phyloP scores from a whole-genome alignment of 1,140 invertebrate species.

The Chelonus insularis region DNA sequence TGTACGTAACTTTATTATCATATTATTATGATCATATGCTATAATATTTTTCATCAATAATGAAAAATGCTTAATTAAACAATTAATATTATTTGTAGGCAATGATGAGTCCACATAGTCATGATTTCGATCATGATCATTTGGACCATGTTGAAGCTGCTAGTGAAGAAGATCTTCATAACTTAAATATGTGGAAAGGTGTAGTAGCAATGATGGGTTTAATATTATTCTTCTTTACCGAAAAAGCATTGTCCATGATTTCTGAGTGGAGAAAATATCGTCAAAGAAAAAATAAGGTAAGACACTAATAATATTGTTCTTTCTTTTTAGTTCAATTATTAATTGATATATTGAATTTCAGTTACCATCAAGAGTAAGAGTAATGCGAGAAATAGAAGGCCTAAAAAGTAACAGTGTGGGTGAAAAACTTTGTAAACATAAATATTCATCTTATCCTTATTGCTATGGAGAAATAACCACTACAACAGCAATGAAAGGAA shows the following conservation, averaged over 20 bases:
- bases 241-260: conserved; percentile 78
- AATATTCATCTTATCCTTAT: conserved; percentile 82
- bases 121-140: conserved; percentile 46
- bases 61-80: too few species aligned
- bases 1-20: conserved; percentile 62
- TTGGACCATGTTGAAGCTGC: conserved; percentile 35
- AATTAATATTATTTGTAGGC: conserved; percentile 45
- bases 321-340: conserved; percentile 1
- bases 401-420: conserved; percentile 63
- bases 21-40: not conserved
- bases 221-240: conserved; percentile 86
- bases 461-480: conserved; percentile 80
- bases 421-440: conserved; percentile 80
- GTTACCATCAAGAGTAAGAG: conserved; percentile 66
- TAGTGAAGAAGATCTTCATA: conserved; percentile 57
- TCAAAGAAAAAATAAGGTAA: conserved; percentile 63
- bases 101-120: conserved; percentile 56
- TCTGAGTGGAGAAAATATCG: conserved; percentile 75
- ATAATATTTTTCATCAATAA: not conserved
- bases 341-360: conserved; percentile 25
- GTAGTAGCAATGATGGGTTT: conserved; percentile 78
- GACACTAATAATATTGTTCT: too few species aligned
- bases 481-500: conserved; percentile 64
- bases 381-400: conserved; percentile 67
- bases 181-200: conserved; percentile 79